Percentiles rank a stretch among this genome's conserved stretches.
These are phyloP conservation scores for Encarsia formosa DNA, from an alignment of 2,888 invertebrate species.

Conservation along the genomic window DNA sequence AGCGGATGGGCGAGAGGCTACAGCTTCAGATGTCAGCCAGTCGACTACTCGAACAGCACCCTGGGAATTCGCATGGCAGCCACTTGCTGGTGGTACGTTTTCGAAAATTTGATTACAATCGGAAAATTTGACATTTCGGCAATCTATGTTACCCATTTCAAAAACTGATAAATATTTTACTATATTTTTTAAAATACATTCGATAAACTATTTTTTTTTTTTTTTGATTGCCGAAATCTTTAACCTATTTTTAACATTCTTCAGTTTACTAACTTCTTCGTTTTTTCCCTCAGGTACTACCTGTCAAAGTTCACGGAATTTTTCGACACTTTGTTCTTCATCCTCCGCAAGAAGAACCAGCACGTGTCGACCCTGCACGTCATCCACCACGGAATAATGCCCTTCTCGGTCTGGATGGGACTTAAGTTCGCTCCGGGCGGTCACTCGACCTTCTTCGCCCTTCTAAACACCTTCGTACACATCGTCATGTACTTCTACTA, in stretches of 20 bases:
- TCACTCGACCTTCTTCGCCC: conserved; percentile 93
- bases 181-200: too few relatives aligned
- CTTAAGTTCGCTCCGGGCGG: conserved; percentile 95
- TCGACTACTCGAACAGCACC: conserved; percentile 78
- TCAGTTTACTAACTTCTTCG: too few relatives aligned
- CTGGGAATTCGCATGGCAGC: conserved; percentile 84
- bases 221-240: too few relatives aligned
- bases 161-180: too few relatives aligned
- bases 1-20: conserved; percentile 89
- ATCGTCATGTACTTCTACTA: conserved; percentile 98
- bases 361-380: conserved; percentile 93
- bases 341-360: conserved; percentile 88
- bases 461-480: conserved; percentile 92
- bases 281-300: too few relatives aligned
- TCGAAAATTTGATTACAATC: too few relatives aligned
- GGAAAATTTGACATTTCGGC: too few relatives aligned
- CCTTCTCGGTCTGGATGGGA: conserved; percentile 90
- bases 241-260: too few relatives aligned
- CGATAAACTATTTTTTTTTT: too few relatives aligned
- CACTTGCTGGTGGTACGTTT: conserved; percentile 95
- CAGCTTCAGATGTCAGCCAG: conserved; percentile 85
- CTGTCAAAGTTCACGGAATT: conserved; percentile 96
- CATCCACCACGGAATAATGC: conserved; percentile 96
- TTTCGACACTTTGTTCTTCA: conserved; percentile 92
- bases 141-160: too few relatives aligned